Percentiles rank a stretch among this genome's conserved stretches.
Conservation (phyloP, 2,888 invertebrate genomes). For the Gortyna flavago region DNA sequence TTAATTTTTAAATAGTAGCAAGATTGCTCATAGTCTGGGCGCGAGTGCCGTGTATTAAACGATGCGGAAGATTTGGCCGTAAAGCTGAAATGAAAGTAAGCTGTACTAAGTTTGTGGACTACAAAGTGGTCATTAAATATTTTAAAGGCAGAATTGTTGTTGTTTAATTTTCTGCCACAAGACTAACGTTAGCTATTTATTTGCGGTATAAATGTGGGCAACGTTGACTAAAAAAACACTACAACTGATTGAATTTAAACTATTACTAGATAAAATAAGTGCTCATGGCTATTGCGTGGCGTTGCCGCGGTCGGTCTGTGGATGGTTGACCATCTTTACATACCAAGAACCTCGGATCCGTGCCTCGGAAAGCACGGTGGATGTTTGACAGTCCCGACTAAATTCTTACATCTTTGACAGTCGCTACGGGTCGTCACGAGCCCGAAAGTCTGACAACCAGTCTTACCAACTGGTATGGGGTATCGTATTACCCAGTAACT, state of each 20-base stretch:
- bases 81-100: slow-evolving; percentile 40
- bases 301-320: not conserved
- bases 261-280: not conserved
- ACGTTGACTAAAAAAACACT: not conserved
- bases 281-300: too few species aligned
- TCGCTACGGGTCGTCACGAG: not conserved
- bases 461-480: too few species aligned
- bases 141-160: not conserved
- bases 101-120: slow-evolving; percentile 14
- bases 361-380: not conserved
- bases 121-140: slow-evolving; percentile 2
- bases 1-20: slow-evolving; percentile 60
- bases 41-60: slow-evolving; percentile 42
- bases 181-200: not conserved
- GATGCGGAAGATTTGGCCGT: slow-evolving; percentile 45
- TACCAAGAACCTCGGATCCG: not conserved
- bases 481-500: not conserved
- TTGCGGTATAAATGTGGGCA: not conserved
- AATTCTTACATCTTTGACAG: not conserved
- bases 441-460: not conserved
- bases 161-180: not conserved
- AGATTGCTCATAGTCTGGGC: slow-evolving; percentile 50
- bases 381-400: too few species aligned
- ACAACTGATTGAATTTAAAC: not conserved
- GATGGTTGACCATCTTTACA: not conserved